Conservation (phyloP, 2,797 vertebrate species). For the Lindbergichthys nudifrons region DNA sequence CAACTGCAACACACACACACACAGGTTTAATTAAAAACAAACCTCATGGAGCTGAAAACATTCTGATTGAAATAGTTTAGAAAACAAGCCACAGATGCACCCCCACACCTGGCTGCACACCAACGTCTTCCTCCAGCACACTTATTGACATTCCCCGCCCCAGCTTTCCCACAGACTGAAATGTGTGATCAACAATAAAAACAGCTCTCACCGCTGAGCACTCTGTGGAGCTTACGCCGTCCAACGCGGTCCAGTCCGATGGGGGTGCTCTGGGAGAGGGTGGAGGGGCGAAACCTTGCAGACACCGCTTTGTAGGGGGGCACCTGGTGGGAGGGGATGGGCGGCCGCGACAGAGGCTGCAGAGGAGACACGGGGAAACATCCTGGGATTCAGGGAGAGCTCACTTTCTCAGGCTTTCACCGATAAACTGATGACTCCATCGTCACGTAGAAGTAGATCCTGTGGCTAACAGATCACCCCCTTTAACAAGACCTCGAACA, state of each 20-base stretch:
- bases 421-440: neutral
- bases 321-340: constrained; percentile 93
- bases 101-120: constrained; percentile 26
- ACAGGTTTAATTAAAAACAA: constrained; percentile 14
- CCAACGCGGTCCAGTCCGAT: constrained; percentile 95
- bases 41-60: neutral
- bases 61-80: neutral
- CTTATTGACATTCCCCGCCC: constrained; percentile 56
- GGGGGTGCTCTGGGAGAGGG: constrained; percentile 96
- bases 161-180: constrained; percentile 43
- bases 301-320: constrained; percentile 95
- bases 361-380: constrained; percentile 32
- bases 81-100: constrained; percentile 36
- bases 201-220: constrained; percentile 83
- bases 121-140: constrained; percentile 39
- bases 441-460: constrained; percentile 14
- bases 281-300: constrained; percentile 90
- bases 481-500: neutral
- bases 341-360: constrained; percentile 89
- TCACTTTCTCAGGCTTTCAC: constrained; percentile 18
- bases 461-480: neutral
- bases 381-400: constrained; percentile 38
- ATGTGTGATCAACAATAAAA: constrained; percentile 32
- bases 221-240: constrained; percentile 82
- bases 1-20: constrained; percentile 84